phyloP scores from a whole-genome alignment of 2,797 vertebrate species.

The Bradypodion ventrale region DNA sequence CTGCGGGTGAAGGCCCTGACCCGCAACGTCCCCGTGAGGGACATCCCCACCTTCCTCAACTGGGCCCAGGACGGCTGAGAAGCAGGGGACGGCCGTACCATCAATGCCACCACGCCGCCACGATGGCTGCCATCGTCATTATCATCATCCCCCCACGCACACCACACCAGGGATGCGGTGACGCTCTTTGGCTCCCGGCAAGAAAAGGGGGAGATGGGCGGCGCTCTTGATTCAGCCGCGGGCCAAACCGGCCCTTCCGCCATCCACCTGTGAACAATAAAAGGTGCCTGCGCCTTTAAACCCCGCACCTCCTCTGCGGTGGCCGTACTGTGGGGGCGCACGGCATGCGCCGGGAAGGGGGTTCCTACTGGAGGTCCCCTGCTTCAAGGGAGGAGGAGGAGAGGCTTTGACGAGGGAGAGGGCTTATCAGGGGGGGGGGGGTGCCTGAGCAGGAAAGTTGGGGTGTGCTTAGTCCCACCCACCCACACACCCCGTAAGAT shows the following conservation, averaged over 20 bases:
- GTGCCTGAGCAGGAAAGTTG: too few species aligned
- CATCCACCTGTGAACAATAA: conserved; percentile 76
- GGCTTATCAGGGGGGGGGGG: too few species aligned
- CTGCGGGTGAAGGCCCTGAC: conserved; percentile 96
- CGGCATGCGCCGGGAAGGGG: too few species aligned
- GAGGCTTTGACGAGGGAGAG: too few species aligned
- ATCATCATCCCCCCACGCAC: not conserved
- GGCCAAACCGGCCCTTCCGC: not conserved
- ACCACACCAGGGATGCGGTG: not conserved
- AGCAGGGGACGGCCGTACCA: too few species aligned
- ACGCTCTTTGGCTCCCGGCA: too few species aligned
- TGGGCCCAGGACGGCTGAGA: conserved; percentile 89
- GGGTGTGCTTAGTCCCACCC: too few species aligned
- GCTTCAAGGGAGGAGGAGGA: too few species aligned
- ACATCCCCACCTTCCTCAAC: conserved; percentile 95
- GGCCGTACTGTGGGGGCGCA: conserved; percentile 74
- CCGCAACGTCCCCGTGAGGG: conserved; percentile 92
- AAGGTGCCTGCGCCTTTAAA: conserved; percentile 63
- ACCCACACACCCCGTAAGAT: too few species aligned
- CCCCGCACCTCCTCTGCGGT: conserved; percentile 67
- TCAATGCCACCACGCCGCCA: conserved; percentile 28
- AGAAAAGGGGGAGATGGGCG: too few species aligned
- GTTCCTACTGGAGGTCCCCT: too few species aligned
- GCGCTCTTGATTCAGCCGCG: too few species aligned
- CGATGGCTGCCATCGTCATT: not conserved